Evolutionary conservation across 2,797 vertebrate genomes (phyloP), one percentile per base, ranked within the genome.

Genomic region (Darevskia mixta): DNA sequence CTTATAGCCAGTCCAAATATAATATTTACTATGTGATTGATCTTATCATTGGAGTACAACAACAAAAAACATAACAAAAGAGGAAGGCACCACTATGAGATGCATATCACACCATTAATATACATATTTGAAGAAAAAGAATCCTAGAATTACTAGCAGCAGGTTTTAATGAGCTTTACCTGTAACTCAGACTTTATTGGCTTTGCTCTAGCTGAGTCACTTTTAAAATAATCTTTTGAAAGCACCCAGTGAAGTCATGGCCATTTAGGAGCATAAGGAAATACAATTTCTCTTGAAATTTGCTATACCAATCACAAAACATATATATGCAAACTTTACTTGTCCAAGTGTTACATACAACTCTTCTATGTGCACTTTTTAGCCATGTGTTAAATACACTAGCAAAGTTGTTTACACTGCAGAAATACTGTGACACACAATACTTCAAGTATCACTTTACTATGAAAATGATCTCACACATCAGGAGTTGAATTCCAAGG

Each of bases 341-440:
- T 55, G 49, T 15, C 49, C 49, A 55, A 55, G 49, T 27, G 5
- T 61, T 76, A 86, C n/a, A 78, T 72, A 9, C 69, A 75, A 88
- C 25, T 86, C 79, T 6, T 73, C 27, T 2, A 17, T 1, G 41
- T 82, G 29, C 20, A 73, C 71, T 18, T 29, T 80, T 82, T 80
- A 83, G 81, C 90, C 89, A 64, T 82, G 41, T 86, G 41, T 85
- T 83, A 88, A 93, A 88, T 66, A 84, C 13, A 86, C 6, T 4
- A 58, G 76, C 5, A 87, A 83, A 92, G 66, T 43, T 18, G 58
- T 69, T 38, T 71, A 1, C 58, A 87, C 35, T 61, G 82, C 35
- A 82, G 43, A 90, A 90, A 61, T 88, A 76, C 79, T 75, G n/a
- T 61, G 88, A 86, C 1, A 91, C 32, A 87, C 78, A 90, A 82